phyloP scores from a whole-genome alignment of 2,888 invertebrate genomes.

The Mesochorus sp. region DNA sequence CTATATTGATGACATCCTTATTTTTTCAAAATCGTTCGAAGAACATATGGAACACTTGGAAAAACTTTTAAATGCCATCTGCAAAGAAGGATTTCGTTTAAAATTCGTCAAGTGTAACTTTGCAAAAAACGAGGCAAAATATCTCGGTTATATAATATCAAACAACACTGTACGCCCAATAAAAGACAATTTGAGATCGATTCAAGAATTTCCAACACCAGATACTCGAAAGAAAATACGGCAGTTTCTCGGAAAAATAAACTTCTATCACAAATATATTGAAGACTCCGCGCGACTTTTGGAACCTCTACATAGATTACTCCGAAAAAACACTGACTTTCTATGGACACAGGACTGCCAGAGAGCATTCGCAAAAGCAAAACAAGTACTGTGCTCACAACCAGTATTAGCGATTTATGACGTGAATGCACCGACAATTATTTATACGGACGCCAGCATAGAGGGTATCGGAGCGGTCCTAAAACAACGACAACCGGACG shows the following conservation, averaged over 20 bases:
- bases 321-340: conserved; percentile 43
- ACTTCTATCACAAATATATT: conserved; percentile 37
- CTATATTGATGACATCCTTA: conserved; percentile 50
- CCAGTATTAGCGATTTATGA: conserved; percentile 57
- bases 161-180: conserved; percentile 47
- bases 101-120: conserved; percentile 40
- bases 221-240: conserved; percentile 54
- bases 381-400: conserved; percentile 56
- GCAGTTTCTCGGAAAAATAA: conserved; percentile 59
- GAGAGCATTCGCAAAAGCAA: conserved; percentile 44
- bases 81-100: conserved; percentile 33
- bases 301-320: conserved; percentile 53
- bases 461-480: conserved; percentile 61
- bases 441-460: conserved; percentile 61
- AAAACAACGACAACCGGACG: conserved; percentile 60
- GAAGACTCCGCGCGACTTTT: conserved; percentile 44
- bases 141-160: conserved; percentile 34
- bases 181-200: conserved; percentile 57
- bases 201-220: conserved; percentile 60
- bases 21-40: conserved; percentile 39
- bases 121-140: conserved; percentile 30
- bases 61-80: conserved; percentile 6
- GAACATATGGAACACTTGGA: conserved; percentile 42
- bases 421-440: conserved; percentile 37
- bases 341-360: conserved; percentile 55